Percentiles rank a stretch among this genome's conserved stretches.
Conservation (phyloP, 1,140 invertebrate species). For the Drosophila parvula region DNA sequence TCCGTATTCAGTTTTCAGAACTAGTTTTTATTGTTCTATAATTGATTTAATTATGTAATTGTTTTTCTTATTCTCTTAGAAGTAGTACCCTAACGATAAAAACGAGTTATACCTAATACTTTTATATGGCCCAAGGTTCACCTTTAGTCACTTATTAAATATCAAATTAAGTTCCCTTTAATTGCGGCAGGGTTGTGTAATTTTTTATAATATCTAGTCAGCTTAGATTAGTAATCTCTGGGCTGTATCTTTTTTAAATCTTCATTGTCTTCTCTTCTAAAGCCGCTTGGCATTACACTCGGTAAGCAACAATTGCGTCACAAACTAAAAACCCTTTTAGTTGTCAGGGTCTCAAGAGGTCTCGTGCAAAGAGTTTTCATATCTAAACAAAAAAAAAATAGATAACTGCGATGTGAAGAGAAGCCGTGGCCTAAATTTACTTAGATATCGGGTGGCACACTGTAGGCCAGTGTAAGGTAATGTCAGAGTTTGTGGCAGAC, state of each 20-base stretch:
- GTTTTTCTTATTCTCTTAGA: not conserved
- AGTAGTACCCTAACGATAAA: constrained; percentile 1
- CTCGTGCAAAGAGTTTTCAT: constrained; percentile 52
- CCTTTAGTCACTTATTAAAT: constrained; percentile 24
- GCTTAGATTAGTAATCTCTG: not conserved
- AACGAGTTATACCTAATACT: constrained; percentile 11
- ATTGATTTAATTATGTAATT: constrained; percentile 11
- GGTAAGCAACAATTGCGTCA: constrained; percentile 20
- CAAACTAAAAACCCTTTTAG: constrained; percentile 19
- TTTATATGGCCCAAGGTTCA: constrained; percentile 14
- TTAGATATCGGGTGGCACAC: constrained; percentile 53
- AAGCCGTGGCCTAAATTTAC: constrained; percentile 68
- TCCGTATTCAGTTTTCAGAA: not conserved
- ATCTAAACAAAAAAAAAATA: constrained; percentile 53
- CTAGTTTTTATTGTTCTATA: not conserved
- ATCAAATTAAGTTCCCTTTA: constrained; percentile 34
- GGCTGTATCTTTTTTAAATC: constrained; percentile 3
- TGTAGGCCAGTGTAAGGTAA: constrained; percentile 30
- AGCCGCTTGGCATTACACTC: constrained; percentile 10
- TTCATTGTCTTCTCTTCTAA: constrained; percentile 13
- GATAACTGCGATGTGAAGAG: constrained; percentile 48
- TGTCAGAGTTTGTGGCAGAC: constrained; percentile 17
- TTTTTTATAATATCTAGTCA: constrained; percentile 5
- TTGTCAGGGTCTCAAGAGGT: constrained; percentile 43
- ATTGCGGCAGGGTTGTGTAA: constrained; percentile 25